phyloP scores from a whole-genome alignment of 2,113 vertebrate genomes.

The Arothron firmamentum region DNA sequence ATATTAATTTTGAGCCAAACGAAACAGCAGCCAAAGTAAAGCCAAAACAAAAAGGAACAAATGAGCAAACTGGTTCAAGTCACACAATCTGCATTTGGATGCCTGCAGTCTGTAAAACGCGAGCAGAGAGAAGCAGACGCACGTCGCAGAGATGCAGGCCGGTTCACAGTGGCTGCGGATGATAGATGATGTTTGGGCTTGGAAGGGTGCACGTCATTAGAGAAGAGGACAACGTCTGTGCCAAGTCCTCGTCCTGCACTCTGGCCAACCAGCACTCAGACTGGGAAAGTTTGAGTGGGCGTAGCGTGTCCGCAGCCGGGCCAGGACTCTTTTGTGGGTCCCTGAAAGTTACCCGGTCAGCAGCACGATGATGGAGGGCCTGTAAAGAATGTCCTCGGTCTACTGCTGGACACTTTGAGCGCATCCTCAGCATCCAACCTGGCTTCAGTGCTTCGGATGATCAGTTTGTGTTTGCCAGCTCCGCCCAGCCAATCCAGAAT shows the following conservation, averaged over 20 bases:
- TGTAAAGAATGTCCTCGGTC: slow-evolving; percentile 45
- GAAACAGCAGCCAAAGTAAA: slow-evolving; percentile 14
- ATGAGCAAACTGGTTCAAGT: slow-evolving; percentile 18
- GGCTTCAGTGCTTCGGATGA: too few relatives aligned
- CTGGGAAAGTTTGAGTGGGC: slow-evolving; percentile 43
- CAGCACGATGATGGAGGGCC: slow-evolving; percentile 55
- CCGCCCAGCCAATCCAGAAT: too few relatives aligned
- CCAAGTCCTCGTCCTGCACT: slow-evolving; percentile 58
- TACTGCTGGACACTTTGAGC: slow-evolving; percentile 20
- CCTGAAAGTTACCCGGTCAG: slow-evolving; percentile 51
- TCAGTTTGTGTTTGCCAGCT: too few relatives aligned
- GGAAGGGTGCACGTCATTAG: slow-evolving; percentile 63
- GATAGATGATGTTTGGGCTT: slow-evolving; percentile 64
- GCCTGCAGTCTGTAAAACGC: slow-evolving; percentile 20
- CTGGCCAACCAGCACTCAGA: slow-evolving; percentile 36
- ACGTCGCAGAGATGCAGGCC: slow-evolving; percentile 3
- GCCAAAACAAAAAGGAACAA: slow-evolving; percentile 8
- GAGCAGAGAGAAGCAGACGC: slow-evolving; percentile 22
- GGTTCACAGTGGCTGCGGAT: slow-evolving; percentile 18
- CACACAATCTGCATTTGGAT: slow-evolving; percentile 34
- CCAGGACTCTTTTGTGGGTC: slow-evolving; percentile 29
- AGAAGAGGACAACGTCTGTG: slow-evolving; percentile 60
- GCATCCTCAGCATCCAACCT: too few relatives aligned
- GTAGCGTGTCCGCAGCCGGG: slow-evolving; percentile 16
- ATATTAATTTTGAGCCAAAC: slow-evolving; percentile 41